Percentiles rank a stretch among this genome's conserved stretches.
phyloP scores from a whole-genome alignment of 2,113 vertebrate genomes.

The Rousettus leschenaultii region DNA sequence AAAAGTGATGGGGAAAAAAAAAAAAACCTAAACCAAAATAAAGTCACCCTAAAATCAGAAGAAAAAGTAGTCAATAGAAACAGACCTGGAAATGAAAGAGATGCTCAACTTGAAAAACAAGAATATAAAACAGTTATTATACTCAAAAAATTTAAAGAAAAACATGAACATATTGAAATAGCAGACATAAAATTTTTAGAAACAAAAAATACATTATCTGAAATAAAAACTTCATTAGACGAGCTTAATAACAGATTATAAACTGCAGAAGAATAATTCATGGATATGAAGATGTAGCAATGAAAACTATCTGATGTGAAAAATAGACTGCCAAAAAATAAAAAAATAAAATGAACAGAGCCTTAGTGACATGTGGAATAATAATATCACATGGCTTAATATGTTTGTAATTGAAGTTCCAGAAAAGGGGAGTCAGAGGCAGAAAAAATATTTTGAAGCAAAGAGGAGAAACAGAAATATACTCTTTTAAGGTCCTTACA shows the following conservation, averaged over 20 bases:
- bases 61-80: neutral
- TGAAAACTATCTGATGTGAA: neutral
- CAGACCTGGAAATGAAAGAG: neutral
- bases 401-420: too few relatives aligned
- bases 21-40: neutral
- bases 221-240: neutral
- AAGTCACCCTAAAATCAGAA: neutral
- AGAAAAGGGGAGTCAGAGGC: too few relatives aligned
- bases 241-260: neutral
- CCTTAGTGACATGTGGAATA: too few relatives aligned
- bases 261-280: neutral
- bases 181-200: neutral
- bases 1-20: neutral
- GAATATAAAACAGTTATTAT: neutral
- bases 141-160: neutral
- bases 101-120: neutral
- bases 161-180: neutral
- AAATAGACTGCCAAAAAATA: neutral
- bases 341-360: neutral
- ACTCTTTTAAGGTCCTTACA: neutral
- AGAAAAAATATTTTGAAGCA: too few relatives aligned
- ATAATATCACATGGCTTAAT: too few relatives aligned
- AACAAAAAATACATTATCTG: neutral
- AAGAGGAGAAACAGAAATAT: neutral
- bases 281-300: neutral